Evolutionary conservation across 2,113 vertebrate species (phyloP), one percentile per base, ranked within the genome.

Genomic region (Cyanistes caeruleus): DNA sequence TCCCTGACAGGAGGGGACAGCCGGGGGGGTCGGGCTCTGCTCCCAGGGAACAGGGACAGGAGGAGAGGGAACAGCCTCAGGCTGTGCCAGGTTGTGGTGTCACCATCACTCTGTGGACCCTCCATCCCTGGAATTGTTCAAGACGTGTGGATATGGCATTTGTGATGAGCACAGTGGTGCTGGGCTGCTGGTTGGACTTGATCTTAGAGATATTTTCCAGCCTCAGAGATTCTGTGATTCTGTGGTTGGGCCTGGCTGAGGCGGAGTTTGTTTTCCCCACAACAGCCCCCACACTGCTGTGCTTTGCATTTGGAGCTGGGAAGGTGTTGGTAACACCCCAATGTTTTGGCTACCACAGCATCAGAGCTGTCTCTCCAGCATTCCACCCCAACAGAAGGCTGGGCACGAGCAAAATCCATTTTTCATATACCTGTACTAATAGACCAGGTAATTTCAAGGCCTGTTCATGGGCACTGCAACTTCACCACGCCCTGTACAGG

Each of bases 21-120:
- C 24, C 2, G 1, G 28, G 3, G 28, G 1, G 16, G 5, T 1
- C 0, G 0, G n/a, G 20, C 4, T 52, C 33, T 82, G 25, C 23
- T 53, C 24, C 7, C 48, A 31, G 21, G 28, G 28, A 75, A 41
- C 18, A 53, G 31, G 51, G 44, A 51, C 31, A 51, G 16, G 37
- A 33, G 0, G 8, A 44, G 15, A 65, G 25, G 13, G 2, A 74
- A 59, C 0, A 0, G 18, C 44, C 18, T 28, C 41, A 55, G 3
- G 13, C 8, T 48, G n/a, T 13, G 16, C 5, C 60, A 22, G 13
- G 7, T 2, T 35, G n/a, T 67, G 87, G 19, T 30, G 53, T 68
- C 78, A 39, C n/a, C 52, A 53, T 31, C 53, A 31, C 7, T 0
- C 2, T 51, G 23, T 39, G 77, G 28, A n/a, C 11, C 12, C 24